Evolutionary conservation across 1,140 invertebrate species (phyloP).

Genomic region (Nephila pilipes): DNA sequence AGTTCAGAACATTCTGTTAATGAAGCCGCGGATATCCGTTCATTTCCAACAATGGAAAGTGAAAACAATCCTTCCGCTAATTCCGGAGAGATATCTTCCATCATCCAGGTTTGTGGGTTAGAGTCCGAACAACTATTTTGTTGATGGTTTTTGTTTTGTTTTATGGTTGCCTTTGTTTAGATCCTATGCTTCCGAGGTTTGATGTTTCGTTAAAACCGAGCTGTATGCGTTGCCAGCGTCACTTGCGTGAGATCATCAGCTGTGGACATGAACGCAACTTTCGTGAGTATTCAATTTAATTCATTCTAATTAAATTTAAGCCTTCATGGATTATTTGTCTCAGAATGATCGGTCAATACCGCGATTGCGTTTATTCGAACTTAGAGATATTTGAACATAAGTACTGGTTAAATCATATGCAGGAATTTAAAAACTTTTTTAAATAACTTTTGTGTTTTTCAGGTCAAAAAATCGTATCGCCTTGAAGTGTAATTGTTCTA

Average conservation of each 20-base stretch:
- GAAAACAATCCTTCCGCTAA: background rate
- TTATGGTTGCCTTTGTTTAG: conserved; percentile 1
- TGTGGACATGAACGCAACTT: conserved; percentile 13
- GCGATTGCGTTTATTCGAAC: background rate
- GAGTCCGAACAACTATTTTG: background rate
- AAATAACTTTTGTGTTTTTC: background rate
- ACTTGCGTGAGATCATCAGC: background rate
- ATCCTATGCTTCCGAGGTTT: background rate
- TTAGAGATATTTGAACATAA: background rate
- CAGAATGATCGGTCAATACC: background rate
- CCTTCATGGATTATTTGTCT: background rate
- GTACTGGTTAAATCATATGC: background rate
- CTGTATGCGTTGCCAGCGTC: no score
- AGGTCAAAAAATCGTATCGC: background rate
- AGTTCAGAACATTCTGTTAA: background rate
- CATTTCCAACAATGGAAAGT: conserved; percentile 23
- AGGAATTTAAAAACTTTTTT: background rate
- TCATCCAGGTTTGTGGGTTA: conserved; percentile 48
- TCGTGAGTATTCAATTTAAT: background rate
- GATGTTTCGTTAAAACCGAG: background rate
- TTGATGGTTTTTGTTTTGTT: background rate
- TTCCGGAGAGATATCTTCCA: background rate
- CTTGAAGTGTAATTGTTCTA: no score
- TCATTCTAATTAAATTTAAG: background rate
- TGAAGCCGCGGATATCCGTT: background rate